phyloP scores from a whole-genome alignment of 2,113 vertebrate species.

The Corynorhinus townsendii region DNA sequence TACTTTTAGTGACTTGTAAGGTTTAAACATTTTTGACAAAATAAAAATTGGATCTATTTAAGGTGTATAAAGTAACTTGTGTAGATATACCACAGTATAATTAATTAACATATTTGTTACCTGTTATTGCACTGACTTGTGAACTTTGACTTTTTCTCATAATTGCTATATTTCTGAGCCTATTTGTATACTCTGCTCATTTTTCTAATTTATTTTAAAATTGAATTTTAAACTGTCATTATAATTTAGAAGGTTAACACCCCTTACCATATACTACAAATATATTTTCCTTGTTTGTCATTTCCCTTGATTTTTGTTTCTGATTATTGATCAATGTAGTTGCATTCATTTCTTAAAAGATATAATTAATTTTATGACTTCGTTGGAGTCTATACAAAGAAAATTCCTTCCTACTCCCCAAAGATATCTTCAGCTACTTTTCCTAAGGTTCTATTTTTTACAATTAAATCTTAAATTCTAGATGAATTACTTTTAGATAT shows the following conservation, averaged over 20 bases:
- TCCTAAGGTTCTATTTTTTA: conserved; percentile 12
- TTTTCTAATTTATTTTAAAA: conserved; percentile 31
- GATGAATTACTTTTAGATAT: not conserved
- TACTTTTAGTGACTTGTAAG: not conserved
- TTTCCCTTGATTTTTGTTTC: not conserved
- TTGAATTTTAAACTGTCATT: not conserved
- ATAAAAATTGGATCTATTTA: not conserved
- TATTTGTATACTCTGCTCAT: not conserved
- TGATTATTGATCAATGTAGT: not conserved
- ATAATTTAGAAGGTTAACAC: not conserved
- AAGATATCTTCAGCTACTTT: not conserved
- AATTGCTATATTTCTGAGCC: not conserved
- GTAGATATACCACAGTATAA: not conserved
- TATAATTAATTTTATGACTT: not conserved
- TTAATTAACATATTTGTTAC: not conserved
- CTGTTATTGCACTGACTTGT: not conserved
- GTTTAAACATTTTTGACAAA: not conserved
- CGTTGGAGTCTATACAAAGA: not conserved
- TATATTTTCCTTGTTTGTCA: not conserved
- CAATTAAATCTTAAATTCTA: not conserved
- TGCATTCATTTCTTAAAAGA: conserved; percentile 11
- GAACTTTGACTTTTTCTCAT: not conserved
- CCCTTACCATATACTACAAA: not conserved
- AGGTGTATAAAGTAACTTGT: not conserved
- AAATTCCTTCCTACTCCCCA: not conserved